These are phyloP conservation scores for Sycophaga agraensis DNA, from an alignment of 1,140 invertebrate species.

Conservation along the genomic window DNA sequence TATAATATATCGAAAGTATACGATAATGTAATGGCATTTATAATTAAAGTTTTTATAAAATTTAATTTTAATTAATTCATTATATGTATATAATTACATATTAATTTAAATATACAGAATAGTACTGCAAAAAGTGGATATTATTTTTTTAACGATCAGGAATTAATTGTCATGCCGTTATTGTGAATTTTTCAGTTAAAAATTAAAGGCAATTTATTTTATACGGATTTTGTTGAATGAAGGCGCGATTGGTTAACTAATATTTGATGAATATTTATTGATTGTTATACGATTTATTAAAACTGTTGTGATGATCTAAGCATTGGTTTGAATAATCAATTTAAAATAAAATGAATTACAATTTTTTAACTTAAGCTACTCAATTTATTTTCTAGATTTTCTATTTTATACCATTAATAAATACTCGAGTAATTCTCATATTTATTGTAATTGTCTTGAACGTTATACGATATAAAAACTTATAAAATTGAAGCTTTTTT, in stretches of 20 bases:
- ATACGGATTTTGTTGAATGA: conserved; percentile 2
- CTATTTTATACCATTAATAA: neutral
- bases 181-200: neutral
- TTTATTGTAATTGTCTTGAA: too few species aligned
- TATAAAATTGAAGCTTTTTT: too few species aligned
- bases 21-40: too few species aligned
- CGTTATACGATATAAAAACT: neutral
- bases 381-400: conserved; percentile 4
- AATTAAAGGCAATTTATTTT: conserved; percentile 5
- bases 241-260: neutral
- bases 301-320: neutral
- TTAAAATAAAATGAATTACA: conserved; percentile 17
- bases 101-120: too few species aligned
- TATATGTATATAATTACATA: too few species aligned
- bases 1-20: too few species aligned
- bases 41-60: too few species aligned
- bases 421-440: too few species aligned
- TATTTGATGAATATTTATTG: conserved; percentile 17
- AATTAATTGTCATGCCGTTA: too few species aligned
- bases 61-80: too few species aligned
- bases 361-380: neutral
- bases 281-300: conserved; percentile 13
- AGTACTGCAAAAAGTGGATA: too few species aligned
- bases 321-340: conserved; percentile 4
- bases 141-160: too few species aligned